Conservation (phyloP, 2,888 invertebrate species). For the Acronicta alni region DNA sequence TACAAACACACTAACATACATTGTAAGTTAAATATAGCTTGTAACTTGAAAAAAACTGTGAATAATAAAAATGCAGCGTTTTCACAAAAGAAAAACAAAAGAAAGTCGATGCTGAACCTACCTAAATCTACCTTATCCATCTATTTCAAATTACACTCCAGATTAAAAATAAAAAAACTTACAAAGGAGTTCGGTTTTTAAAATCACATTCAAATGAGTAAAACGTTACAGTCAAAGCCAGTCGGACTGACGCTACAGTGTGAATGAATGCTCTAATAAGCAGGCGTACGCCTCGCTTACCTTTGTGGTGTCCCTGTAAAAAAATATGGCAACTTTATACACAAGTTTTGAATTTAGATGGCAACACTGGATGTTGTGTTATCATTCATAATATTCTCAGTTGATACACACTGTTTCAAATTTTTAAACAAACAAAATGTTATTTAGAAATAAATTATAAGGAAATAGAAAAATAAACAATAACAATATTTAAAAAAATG, state of each 20-base stretch:
- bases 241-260: conserved; percentile 35
- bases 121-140: too few species aligned
- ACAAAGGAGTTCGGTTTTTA: conserved; percentile 16
- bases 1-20: too few species aligned
- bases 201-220: conserved; percentile 42
- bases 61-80: too few species aligned
- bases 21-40: too few species aligned
- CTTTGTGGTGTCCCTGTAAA: conserved; percentile 51
- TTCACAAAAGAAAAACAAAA: too few species aligned
- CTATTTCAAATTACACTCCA: not conserved
- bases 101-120: too few species aligned
- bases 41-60: too few species aligned
- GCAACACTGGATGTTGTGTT: conserved; percentile 26
- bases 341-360: conserved; percentile 16
- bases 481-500: too few species aligned
- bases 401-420: too few species aligned
- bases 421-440: too few species aligned
- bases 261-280: conserved; percentile 61
- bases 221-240: conserved; percentile 34
- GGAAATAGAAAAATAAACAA: not conserved
- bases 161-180: not conserved
- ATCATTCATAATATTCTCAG: conserved; percentile 20
- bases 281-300: conserved; percentile 50
- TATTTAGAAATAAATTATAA: too few species aligned
- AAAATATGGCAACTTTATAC: conserved; percentile 29